Conservation (phyloP, 2,888 invertebrate genomes). For the Eupithecia exiguata region DNA sequence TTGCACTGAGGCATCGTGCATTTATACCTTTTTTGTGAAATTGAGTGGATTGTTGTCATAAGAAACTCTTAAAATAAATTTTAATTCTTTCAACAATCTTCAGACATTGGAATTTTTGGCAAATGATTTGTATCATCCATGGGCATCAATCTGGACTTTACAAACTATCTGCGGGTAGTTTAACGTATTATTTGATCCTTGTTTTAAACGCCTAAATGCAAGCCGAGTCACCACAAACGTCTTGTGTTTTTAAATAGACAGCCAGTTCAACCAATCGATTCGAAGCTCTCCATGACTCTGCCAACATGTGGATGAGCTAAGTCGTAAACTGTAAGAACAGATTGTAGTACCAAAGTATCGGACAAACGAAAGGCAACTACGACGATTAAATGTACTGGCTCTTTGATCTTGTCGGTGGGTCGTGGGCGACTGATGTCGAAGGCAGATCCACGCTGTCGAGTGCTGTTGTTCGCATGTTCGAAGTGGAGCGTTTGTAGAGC, state of each 20-base stretch:
- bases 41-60: too few species aligned
- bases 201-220: background rate
- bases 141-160: too few species aligned
- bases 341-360: conserved; percentile 1
- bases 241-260: background rate
- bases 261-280: background rate
- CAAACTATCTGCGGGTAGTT: background rate
- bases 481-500: conserved; percentile 19
- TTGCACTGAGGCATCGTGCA: too few species aligned
- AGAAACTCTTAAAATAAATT: too few species aligned
- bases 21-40: too few species aligned
- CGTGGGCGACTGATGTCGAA: conserved; percentile 34
- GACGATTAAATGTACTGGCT: background rate
- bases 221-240: background rate
- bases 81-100: too few species aligned
- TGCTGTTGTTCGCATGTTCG: conserved; percentile 29
- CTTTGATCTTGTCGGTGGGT: conserved; percentile 32
- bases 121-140: too few species aligned
- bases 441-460: conserved; percentile 37
- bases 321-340: background rate
- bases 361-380: conserved; percentile 8
- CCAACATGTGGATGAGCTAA: background rate
- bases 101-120: too few species aligned
- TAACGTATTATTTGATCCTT: background rate
- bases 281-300: background rate